phyloP scores from a whole-genome alignment of 2,888 invertebrate species.

The Teleiodes luculella region DNA sequence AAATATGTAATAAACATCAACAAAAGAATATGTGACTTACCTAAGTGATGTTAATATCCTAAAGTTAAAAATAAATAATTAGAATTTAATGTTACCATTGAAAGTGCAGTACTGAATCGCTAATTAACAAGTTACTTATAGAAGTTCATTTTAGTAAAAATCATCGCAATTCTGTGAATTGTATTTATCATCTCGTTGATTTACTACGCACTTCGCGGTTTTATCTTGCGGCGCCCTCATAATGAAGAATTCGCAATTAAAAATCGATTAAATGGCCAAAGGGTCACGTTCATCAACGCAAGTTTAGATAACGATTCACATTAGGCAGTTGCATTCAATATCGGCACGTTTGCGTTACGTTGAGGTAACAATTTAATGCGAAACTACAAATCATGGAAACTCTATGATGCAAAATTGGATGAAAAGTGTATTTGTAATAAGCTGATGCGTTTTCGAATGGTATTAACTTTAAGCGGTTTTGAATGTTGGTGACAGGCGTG shows the following conservation, averaged over 20 bases:
- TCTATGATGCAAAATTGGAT: too few species aligned
- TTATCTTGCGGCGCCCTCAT: conserved; percentile 59
- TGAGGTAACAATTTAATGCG: not conserved
- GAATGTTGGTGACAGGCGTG: conserved; percentile 35
- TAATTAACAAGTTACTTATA: too few species aligned
- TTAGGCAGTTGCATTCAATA: conserved; percentile 2
- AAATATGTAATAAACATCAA: not conserved
- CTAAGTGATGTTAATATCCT: too few species aligned
- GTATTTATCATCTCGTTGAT: not conserved
- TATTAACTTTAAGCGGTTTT: not conserved
- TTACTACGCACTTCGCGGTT: conserved; percentile 51
- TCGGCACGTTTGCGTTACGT: conserved; percentile 9
- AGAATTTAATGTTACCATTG: too few species aligned
- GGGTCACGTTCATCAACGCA: conserved; percentile 68
- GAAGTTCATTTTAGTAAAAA: conserved; percentile 5
- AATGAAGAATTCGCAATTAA: conserved; percentile 73
- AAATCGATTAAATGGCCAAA: conserved; percentile 64
- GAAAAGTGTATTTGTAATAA: not conserved
- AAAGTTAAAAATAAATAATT: too few species aligned
- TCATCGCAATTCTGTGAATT: conserved; percentile 54
- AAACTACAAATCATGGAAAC: not conserved
- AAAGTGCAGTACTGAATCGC: too few species aligned
- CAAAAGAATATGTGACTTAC: not conserved
- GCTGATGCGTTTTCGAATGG: not conserved
- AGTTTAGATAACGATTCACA: conserved; percentile 39